Conservation (phyloP, 2,888 invertebrate genomes). For the Didymodactylos carnosus region DNA sequence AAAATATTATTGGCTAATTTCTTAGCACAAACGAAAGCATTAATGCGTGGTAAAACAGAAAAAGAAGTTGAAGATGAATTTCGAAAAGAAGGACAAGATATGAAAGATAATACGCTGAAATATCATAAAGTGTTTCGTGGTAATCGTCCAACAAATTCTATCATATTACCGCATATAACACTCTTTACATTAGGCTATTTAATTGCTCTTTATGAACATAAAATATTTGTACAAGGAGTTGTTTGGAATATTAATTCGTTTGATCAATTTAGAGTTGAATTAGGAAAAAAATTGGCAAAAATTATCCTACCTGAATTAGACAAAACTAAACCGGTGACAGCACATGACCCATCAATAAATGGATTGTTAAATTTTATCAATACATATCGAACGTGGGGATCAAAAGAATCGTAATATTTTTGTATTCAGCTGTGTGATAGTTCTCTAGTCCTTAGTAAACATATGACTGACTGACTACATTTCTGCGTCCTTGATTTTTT, state of each 20-base stretch:
- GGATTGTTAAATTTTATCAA: conserved; percentile 82
- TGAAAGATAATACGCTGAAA: conserved; percentile 49
- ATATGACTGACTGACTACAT: too few species aligned
- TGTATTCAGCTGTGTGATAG: too few species aligned
- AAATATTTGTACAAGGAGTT: conserved; percentile 91
- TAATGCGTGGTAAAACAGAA: conserved; percentile 59
- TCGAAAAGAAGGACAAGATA: conserved; percentile 40
- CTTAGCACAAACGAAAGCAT: conserved; percentile 89
- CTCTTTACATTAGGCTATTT: conserved; percentile 79
- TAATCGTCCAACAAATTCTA: conserved; percentile 88
- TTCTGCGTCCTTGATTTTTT: too few species aligned
- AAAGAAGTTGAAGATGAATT: conserved; percentile 61
- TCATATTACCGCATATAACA: conserved; percentile 68
- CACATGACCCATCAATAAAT: conserved; percentile 83
- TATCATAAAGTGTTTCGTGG: conserved; percentile 89
- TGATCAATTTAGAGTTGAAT: conserved; percentile 98
- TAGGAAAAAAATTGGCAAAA: conserved; percentile 93
- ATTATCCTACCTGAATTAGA: conserved; percentile 84
- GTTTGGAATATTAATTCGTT: conserved; percentile 99
- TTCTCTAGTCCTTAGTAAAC: too few species aligned
- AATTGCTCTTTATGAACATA: conserved; percentile 95
- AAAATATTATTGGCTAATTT: conserved; percentile 82
- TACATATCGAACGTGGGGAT: conserved; percentile 16
- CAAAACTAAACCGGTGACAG: conserved; percentile 41
- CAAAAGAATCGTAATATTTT: too few species aligned